These are phyloP conservation scores for Sebastes glaucus DNA, from an alignment of 2,797 vertebrate genomes.

Conservation along the genomic window DNA sequence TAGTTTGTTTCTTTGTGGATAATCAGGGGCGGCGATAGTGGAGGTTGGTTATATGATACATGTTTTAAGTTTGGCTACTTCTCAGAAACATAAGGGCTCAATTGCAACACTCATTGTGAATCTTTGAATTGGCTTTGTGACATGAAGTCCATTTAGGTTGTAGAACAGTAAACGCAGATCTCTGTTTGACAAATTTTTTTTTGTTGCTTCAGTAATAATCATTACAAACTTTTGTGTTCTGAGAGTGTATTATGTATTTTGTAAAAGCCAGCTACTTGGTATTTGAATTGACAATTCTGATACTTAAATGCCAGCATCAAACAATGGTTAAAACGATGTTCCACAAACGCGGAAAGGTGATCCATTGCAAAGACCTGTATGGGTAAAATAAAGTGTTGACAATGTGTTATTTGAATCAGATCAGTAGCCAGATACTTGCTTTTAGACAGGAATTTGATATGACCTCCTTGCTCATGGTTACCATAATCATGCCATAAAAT, in stretches of 20 bases:
- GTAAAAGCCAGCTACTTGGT: slow-evolving; percentile 78
- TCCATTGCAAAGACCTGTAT: slow-evolving; percentile 69
- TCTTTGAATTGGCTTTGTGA: slow-evolving; percentile 84
- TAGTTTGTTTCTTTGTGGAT: slow-evolving; percentile 83
- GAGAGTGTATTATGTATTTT: slow-evolving; percentile 83
- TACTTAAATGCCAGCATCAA: slow-evolving; percentile 79
- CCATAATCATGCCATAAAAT: slow-evolving; percentile 78
- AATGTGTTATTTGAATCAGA: slow-evolving; percentile 80
- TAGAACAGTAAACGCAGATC: slow-evolving; percentile 76
- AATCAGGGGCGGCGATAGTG: slow-evolving; percentile 68
- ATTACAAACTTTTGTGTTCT: slow-evolving; percentile 80
- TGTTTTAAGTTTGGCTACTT: slow-evolving; percentile 83
- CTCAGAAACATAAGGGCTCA: slow-evolving; percentile 85
- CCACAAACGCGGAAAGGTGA: slow-evolving; percentile 65
- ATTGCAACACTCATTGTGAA: slow-evolving; percentile 85
- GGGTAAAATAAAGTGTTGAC: slow-evolving; percentile 76
- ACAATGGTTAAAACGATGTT: slow-evolving; percentile 70
- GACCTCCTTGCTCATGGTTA: slow-evolving; percentile 78
- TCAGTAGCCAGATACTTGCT: slow-evolving; percentile 81
- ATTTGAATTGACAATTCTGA: slow-evolving; percentile 77
- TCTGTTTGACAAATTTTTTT: slow-evolving; percentile 81
- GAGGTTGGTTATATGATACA: slow-evolving; percentile 75
- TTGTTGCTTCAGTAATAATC: slow-evolving; percentile 81
- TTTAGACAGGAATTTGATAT: slow-evolving; percentile 80
- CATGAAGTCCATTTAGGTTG: slow-evolving; percentile 80